Percentiles rank a stretch among this genome's conserved stretches.
phyloP scores from a whole-genome alignment of 1,140 invertebrate species.

The Bombus turneri region DNA sequence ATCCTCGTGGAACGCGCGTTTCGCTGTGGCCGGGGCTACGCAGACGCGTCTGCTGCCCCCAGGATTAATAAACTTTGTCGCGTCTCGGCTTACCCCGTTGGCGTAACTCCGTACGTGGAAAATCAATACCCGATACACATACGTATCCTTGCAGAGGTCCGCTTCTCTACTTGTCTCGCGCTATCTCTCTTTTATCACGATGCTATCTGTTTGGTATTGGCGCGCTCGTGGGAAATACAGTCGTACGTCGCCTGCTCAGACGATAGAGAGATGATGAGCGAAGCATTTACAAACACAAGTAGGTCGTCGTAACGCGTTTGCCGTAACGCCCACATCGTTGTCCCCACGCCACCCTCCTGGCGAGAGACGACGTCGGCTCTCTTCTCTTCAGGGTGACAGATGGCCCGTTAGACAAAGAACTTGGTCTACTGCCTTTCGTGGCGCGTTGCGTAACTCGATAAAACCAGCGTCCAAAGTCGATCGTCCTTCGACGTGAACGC shows the following conservation, averaged over 20 bases:
- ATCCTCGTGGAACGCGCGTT: conserved; percentile 20
- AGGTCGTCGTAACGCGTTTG: conserved; percentile 35
- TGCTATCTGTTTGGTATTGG: conserved; percentile 59
- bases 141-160: conserved; percentile 62
- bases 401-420: conserved; percentile 74
- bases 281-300: conserved; percentile 39
- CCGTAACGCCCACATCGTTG: conserved; percentile 31
- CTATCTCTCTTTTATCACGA: conserved; percentile 73
- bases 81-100: conserved; percentile 66
- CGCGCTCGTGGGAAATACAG: conserved; percentile 20
- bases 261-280: not conserved
- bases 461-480: conserved; percentile 69
- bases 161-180: conserved; percentile 69
- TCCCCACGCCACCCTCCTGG: not conserved
- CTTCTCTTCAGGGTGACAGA: conserved; percentile 69
- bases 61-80: conserved; percentile 70
- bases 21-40: conserved; percentile 35
- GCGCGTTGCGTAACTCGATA: conserved; percentile 75
- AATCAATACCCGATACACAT: conserved; percentile 78
- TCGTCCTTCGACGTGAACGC: conserved; percentile 24
- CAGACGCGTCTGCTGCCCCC: conserved; percentile 54
- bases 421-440: conserved; percentile 70
- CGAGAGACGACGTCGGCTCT: conserved; percentile 10
- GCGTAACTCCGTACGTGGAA: conserved; percentile 62
- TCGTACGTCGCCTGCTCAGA: conserved; percentile 26